phyloP scores from a whole-genome alignment of 2,888 invertebrate genomes.

The Sinelater perroti region DNA sequence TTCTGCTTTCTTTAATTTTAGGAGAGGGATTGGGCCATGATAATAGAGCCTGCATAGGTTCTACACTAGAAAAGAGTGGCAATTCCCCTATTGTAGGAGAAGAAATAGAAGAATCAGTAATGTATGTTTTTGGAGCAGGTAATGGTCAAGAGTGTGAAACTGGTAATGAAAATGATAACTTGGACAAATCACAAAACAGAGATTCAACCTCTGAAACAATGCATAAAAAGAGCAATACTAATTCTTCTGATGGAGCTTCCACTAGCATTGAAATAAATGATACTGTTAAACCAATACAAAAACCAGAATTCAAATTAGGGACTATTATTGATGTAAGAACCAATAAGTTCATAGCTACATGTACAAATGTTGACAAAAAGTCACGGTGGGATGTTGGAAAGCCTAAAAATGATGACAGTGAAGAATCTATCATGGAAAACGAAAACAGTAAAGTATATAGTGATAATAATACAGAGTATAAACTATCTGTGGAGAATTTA shows the following conservation, averaged over 20 bases:
- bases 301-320: slow-evolving; percentile 48
- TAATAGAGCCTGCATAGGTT: slow-evolving; percentile 41
- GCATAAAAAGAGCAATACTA: slow-evolving; percentile 19
- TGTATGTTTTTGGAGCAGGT: slow-evolving; percentile 77
- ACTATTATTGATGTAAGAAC: slow-evolving; percentile 51
- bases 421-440: too few relatives aligned
- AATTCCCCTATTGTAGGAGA: slow-evolving; percentile 66
- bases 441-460: too few relatives aligned
- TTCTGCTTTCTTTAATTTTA: slow-evolving; percentile 9
- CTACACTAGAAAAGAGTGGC: background rate
- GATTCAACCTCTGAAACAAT: slow-evolving; percentile 11
- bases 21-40: slow-evolving; percentile 68
- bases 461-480: too few relatives aligned
- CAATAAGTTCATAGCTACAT: slow-evolving; percentile 45
- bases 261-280: slow-evolving; percentile 26
- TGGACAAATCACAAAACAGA: background rate
- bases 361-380: slow-evolving; percentile 50
- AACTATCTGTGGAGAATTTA: too few relatives aligned
- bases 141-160: slow-evolving; percentile 76
- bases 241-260: slow-evolving; percentile 43
- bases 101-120: slow-evolving; percentile 75
- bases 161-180: slow-evolving; percentile 66
- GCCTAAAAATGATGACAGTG: slow-evolving; percentile 49
- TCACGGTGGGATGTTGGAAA: slow-evolving; percentile 63
- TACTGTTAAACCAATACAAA: slow-evolving; percentile 33